Evolutionary conservation across 2,888 invertebrate species (phyloP), one percentile per base, ranked within the genome.

Genomic region (Ormyrus labotus): DNA sequence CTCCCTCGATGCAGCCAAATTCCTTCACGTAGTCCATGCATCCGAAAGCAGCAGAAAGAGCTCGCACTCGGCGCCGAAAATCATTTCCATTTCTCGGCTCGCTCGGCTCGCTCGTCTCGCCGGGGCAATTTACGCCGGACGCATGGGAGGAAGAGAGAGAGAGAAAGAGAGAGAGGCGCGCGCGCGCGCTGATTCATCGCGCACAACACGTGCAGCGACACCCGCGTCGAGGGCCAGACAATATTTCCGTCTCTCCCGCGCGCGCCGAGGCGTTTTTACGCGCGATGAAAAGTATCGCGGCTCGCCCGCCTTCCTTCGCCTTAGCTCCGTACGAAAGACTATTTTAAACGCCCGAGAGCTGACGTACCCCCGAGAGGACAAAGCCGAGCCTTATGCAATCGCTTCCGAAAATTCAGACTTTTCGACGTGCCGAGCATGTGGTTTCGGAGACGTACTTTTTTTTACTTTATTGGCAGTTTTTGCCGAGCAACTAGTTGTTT

Each of bases 171-270:
- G 64, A 55, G 55, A 5, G 53, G n/a, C 9, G 6, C 11, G 51
- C 51, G 57, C 5, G 13, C 9, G 10, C 45, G 71, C 71, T 80
- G 80, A 80, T 80, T 80, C 80, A 76, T 80, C 67, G 71, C 61
- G 60, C 60, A 69, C 67, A 80, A 80, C 80, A 76, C 75, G 80
- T 80, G 80, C 78, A 73, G 50, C 78, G 78, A 63, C 73, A 68
- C 68, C 61, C 78, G 73, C 78, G 60, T 58, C 19, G 58, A 11
- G 11, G 5, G 58, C 50, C 50, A 5, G 47, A 47, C 58, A 78
- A 64, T 71, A 71, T 80, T 72, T 80, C 13, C 55, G 76, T 80
- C 65, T 53, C 53, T 60, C n/a, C 57, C 13, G 34, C 13, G 19
- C 11, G 9, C 47, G 50, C 50, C 1, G 34, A 19, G 48, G 47